These are phyloP conservation scores for Nomada ferruginata DNA, from an alignment of 2,888 invertebrate species.

Conservation along the genomic window DNA sequence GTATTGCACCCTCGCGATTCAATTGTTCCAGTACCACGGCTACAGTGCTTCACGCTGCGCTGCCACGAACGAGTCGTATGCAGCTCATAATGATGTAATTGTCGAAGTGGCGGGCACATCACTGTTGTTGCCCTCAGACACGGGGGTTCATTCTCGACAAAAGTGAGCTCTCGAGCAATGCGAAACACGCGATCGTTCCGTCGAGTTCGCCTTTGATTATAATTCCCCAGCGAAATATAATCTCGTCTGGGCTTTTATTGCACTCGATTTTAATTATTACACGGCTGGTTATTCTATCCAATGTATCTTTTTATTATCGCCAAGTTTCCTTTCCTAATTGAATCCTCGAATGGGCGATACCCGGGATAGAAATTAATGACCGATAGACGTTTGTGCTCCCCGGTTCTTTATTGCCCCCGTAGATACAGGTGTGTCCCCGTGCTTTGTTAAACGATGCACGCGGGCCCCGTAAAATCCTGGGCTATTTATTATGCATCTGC, in stretches of 20 bases:
- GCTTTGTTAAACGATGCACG: background rate
- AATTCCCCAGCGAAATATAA: too few species aligned
- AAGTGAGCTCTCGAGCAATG: conserved; percentile 21
- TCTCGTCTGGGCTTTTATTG: background rate
- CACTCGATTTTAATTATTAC: too few species aligned
- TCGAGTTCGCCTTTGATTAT: background rate
- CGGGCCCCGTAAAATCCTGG: conserved; percentile 5
- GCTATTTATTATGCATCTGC: conserved; percentile 13
- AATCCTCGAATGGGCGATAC: too few species aligned
- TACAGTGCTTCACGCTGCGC: conserved; percentile 43
- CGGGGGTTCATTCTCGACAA: conserved; percentile 10
- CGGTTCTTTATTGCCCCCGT: background rate
- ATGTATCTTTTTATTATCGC: too few species aligned
- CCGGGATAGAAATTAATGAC: background rate
- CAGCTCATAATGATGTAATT: conserved; percentile 67
- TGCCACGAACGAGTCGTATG: conserved; percentile 45
- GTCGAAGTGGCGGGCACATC: conserved; percentile 35
- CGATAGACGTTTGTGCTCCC: background rate
- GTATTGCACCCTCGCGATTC: conserved; percentile 82
- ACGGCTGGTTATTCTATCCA: too few species aligned
- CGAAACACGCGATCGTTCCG: background rate
- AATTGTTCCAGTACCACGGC: conserved; percentile 77
- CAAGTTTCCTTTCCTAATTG: background rate
- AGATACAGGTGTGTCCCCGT: too few species aligned
- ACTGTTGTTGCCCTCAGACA: conserved; percentile 18